Conservation (phyloP, 2,797 vertebrate genomes). For the Botia almorhae region DNA sequence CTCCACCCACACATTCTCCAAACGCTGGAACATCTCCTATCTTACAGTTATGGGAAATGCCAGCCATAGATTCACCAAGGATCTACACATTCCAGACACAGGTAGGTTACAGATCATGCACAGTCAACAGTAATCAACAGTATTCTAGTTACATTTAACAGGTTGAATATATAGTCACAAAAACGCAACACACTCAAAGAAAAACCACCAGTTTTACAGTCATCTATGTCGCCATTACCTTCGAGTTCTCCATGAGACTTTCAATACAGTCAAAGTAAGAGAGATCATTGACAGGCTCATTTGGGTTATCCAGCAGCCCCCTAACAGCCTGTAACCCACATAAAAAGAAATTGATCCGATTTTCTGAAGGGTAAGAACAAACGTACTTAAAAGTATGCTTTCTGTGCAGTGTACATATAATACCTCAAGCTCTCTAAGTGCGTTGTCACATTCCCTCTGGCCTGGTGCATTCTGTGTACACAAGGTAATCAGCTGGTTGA, state of each 20-base stretch:
- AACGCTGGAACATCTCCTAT: constrained; percentile 90
- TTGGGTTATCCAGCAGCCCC: constrained; percentile 92
- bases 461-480: constrained; percentile 96
- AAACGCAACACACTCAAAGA: neutral
- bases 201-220: neutral
- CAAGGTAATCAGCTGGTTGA: constrained; percentile 95
- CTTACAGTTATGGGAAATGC: constrained; percentile 96
- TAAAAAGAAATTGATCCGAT: neutral
- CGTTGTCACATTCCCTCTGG: constrained; percentile 97
- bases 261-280: constrained; percentile 98
- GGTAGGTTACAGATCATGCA: neutral
- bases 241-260: constrained; percentile 97
- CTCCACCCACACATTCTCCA: constrained; percentile 90
- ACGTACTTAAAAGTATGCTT: neutral
- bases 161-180: neutral
- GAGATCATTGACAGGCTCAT: constrained; percentile 92
- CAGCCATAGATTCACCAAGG: constrained; percentile 95
- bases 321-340: constrained; percentile 85
- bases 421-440: constrained; percentile 95
- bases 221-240: constrained; percentile 75
- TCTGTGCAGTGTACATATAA: neutral
- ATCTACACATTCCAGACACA: constrained; percentile 73
- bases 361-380: neutral
- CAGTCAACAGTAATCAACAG: neutral
- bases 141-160: neutral